These are phyloP conservation scores for Aphrophora alni DNA, from an alignment of 2,888 invertebrate species.

Conservation along the genomic window DNA sequence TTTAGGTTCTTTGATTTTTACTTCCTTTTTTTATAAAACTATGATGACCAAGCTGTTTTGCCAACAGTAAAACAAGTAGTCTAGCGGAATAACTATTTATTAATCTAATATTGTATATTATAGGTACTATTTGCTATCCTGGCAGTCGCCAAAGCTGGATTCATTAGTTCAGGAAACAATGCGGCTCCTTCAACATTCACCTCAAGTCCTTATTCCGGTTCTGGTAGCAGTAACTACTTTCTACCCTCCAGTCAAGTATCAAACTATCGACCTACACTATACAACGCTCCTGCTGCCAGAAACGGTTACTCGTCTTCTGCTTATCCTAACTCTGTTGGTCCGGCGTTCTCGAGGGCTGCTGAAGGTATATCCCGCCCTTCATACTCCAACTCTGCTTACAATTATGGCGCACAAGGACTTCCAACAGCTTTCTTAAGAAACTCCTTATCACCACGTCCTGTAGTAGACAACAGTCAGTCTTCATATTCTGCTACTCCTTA, in stretches of 20 bases:
- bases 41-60: no score
- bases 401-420: no score
- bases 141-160: neutral
- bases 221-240: neutral
- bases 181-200: neutral
- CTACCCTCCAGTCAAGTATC: neutral
- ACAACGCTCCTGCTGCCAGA: neutral
- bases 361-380: neutral
- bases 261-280: neutral
- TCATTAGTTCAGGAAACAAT: neutral
- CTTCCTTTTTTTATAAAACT: no score
- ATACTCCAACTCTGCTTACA: neutral
- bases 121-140: neutral
- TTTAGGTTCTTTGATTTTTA: no score
- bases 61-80: no score
- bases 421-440: neutral
- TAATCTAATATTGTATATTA: no score
- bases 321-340: neutral
- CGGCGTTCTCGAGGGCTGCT: neutral
- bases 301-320: neutral
- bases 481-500: neutral
- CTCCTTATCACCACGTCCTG: neutral
- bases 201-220: neutral
- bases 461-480: neutral
- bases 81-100: no score